Percentiles rank a stretch among this genome's conserved stretches.
phyloP scores from a whole-genome alignment of 2,797 vertebrate genomes.

The Pipistrellus kuhlii region DNA sequence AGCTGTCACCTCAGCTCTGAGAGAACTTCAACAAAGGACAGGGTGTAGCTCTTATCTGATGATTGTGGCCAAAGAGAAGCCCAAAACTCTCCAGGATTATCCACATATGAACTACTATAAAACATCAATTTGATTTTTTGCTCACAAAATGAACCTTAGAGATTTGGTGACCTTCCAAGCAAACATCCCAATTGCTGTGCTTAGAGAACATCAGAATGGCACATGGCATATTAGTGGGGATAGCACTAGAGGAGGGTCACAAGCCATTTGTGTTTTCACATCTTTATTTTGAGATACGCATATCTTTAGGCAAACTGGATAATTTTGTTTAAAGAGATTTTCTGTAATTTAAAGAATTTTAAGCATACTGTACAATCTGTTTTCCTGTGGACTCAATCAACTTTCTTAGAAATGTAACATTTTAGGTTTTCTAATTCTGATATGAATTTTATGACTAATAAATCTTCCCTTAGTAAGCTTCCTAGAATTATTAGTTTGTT shows the following conservation, averaged over 20 bases:
- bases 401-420: constrained; percentile 16
- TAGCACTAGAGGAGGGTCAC: neutral
- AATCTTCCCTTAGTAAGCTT: neutral
- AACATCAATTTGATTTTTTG: neutral
- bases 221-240: neutral
- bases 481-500: neutral
- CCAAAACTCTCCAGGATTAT: neutral
- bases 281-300: neutral
- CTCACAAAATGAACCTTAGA: constrained; percentile 29
- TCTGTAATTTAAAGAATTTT: neutral
- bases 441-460: constrained; percentile 23
- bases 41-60: neutral
- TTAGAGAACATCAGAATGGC: neutral
- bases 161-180: neutral
- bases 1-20: neutral
- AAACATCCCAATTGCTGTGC: neutral
- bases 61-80: neutral
- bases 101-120: neutral
- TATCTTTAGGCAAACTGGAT: neutral
- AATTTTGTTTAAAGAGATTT: constrained; percentile 18
- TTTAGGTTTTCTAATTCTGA: neutral
- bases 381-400: neutral
- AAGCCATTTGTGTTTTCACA: neutral
- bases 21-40: neutral
- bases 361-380: neutral